Evolutionary conservation across 2,797 vertebrate genomes (phyloP).

Genomic region (Falco peregrinus): DNA sequence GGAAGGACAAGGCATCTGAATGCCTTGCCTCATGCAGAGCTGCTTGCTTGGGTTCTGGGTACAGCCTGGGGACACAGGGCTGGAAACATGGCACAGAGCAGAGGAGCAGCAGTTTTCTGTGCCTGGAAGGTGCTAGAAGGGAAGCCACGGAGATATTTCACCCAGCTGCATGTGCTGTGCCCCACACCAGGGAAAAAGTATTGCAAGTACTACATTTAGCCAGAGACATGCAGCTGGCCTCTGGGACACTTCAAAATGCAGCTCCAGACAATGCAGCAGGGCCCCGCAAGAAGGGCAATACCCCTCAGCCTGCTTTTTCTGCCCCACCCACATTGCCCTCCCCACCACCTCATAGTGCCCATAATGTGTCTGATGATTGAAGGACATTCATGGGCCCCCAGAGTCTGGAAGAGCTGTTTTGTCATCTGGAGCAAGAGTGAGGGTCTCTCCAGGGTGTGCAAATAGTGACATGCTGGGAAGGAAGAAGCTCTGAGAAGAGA

Average conservation of each 20-base stretch:
- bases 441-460: neutral
- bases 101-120: neutral
- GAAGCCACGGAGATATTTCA: neutral
- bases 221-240: neutral
- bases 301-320: neutral
- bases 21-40: neutral
- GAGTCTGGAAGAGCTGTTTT: neutral
- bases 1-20: neutral
- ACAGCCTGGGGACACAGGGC: neutral
- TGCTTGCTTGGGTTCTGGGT: neutral
- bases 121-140: neutral
- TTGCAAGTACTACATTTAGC: neutral
- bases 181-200: neutral
- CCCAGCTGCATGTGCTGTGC: neutral
- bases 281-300: neutral
- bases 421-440: neutral
- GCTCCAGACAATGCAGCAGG: neutral
- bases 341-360: neutral
- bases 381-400: neutral
- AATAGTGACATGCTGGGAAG: neutral
- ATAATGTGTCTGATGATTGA: neutral
- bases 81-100: neutral
- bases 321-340: neutral
- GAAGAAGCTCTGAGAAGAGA: neutral
- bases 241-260: neutral